A percentile compares a stretch with the other conserved stretches of the same genome.
These are phyloP conservation scores for Microtus ochrogaster DNA, from an alignment of 2,113 vertebrate genomes.

Conservation along the genomic window DNA sequence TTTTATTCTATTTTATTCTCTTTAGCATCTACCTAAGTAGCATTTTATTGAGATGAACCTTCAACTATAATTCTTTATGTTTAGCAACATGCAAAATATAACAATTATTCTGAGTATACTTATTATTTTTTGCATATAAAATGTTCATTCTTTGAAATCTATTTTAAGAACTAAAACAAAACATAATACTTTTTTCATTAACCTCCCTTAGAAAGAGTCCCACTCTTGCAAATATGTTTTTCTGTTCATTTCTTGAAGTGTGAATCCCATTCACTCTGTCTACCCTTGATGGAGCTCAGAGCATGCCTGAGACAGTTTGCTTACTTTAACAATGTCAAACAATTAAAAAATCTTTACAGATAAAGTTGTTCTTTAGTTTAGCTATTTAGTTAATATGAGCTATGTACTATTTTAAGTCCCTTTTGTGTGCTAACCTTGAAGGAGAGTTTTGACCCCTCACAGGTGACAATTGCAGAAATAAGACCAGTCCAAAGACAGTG, in stretches of 20 bases:
- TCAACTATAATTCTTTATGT: not conserved
- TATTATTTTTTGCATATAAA: not conserved
- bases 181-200: not conserved
- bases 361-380: conserved; percentile 59
- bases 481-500: conserved; percentile 37
- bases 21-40: not conserved
- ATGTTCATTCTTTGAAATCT: not conserved
- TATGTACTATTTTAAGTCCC: conserved; percentile 57
- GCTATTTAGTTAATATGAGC: conserved; percentile 59
- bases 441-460: conserved; percentile 41
- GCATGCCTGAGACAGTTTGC: conserved; percentile 26
- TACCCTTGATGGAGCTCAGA: conserved; percentile 32
- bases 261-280: conserved; percentile 47
- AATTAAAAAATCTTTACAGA: conserved; percentile 63
- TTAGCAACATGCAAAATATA: not conserved
- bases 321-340: conserved; percentile 66
- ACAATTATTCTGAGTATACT: not conserved
- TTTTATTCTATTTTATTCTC: not conserved
- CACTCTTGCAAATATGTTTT: not conserved
- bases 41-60: too few relatives aligned
- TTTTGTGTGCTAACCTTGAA: conserved; percentile 30
- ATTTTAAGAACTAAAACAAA: conserved; percentile 25
- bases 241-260: not conserved
- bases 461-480: conserved; percentile 48
- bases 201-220: not conserved